A percentile compares a stretch with the other conserved stretches of the same genome.
phyloP scores from a whole-genome alignment of 1,140 invertebrate species.

The Drosophila setifemur region DNA sequence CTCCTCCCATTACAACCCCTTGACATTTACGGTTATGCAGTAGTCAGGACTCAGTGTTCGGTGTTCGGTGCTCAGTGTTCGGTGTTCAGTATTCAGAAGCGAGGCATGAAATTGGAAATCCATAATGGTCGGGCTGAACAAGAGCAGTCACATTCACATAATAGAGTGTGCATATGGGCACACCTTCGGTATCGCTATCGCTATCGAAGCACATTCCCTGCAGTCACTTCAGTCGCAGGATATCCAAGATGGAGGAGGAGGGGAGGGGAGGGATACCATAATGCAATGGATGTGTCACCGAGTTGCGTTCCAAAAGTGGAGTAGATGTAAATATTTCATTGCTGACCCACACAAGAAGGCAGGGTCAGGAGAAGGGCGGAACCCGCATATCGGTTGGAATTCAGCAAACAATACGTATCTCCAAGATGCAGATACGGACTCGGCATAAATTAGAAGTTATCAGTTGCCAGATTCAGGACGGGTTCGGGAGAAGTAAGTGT shows the following conservation, averaged over 20 bases:
- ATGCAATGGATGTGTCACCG: neutral
- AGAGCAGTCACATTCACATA: slow-evolving; percentile 21
- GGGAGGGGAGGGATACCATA: neutral
- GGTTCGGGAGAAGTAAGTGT: too few relatives aligned
- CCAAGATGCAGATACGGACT: too few relatives aligned
- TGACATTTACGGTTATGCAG: slow-evolving; percentile 37
- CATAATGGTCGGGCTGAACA: slow-evolving; percentile 48
- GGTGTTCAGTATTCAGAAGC: slow-evolving; percentile 41
- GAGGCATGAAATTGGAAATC: slow-evolving; percentile 75
- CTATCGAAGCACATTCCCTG: slow-evolving; percentile 1
- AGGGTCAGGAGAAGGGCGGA: too few relatives aligned
- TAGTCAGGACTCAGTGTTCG: too few relatives aligned
- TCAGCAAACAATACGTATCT: too few relatives aligned
- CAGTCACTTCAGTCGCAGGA: neutral
- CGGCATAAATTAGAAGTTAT: too few relatives aligned
- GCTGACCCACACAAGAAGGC: neutral
- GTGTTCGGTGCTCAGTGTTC: too few relatives aligned
- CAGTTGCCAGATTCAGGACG: too few relatives aligned
- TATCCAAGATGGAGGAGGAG: neutral
- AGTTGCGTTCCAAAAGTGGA: neutral
- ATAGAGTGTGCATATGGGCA: slow-evolving; percentile 9
- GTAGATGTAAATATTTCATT: slow-evolving; percentile 23
- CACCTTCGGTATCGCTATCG: neutral
- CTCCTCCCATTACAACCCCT: slow-evolving; percentile 10
- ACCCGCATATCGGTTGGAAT: neutral